Conservation (phyloP, 2,113 vertebrate genomes). For the Paramisgurnus dabryanus region DNA sequence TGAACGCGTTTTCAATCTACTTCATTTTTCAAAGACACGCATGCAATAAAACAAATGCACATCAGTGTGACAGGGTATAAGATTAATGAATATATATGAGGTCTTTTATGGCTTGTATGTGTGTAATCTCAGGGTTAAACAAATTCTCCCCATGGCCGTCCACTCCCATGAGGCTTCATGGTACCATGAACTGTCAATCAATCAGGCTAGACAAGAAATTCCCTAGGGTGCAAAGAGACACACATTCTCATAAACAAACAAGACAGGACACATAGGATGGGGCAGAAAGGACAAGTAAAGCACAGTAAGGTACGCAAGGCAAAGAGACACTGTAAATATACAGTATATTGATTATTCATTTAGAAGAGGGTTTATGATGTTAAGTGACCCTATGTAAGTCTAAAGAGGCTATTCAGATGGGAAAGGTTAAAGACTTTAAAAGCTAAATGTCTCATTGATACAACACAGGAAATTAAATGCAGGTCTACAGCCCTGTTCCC, state of each 20-base stretch:
- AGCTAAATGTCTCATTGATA: neutral
- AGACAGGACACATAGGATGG: neutral
- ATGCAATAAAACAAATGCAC: slow-evolving; percentile 30
- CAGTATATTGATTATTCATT: no score
- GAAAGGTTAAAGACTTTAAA: neutral
- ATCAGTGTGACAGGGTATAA: slow-evolving; percentile 28
- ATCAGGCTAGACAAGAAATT: slow-evolving; percentile 47
- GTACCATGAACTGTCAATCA: slow-evolving; percentile 52
- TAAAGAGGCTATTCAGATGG: neutral
- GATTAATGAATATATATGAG: slow-evolving; percentile 51
- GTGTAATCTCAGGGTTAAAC: slow-evolving; percentile 36
- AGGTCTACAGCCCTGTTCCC: neutral
- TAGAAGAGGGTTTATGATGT: no score
- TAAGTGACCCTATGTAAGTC: neutral
- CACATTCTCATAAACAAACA: slow-evolving; percentile 34
- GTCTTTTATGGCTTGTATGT: slow-evolving; percentile 35
- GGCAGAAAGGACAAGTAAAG: neutral
- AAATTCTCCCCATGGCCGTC: slow-evolving; percentile 32
- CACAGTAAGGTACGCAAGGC: no score
- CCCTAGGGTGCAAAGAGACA: slow-evolving; percentile 3
- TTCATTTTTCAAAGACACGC: neutral
- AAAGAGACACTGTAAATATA: no score
- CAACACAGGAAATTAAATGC: neutral
- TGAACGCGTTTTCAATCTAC: neutral
- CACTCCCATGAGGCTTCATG: slow-evolving; percentile 36